Evolutionary conservation across 2,113 vertebrate genomes (phyloP).

Genomic region (Emydura subglobosa): DNA sequence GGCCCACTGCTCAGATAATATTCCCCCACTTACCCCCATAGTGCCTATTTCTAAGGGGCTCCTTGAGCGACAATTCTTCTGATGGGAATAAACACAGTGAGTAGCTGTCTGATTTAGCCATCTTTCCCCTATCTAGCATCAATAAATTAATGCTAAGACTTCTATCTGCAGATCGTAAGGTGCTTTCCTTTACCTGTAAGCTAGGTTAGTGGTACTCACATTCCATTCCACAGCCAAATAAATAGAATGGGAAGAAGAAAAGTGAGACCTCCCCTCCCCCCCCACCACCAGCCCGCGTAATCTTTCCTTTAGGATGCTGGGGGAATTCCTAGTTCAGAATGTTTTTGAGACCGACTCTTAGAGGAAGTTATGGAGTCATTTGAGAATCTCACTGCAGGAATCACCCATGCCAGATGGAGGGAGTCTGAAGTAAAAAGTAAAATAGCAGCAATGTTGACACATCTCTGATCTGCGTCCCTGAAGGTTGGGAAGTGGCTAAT

Average conservation of each 20-base stretch:
- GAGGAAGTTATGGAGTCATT: neutral
- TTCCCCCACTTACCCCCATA: accelerated
- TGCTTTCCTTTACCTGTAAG: neutral
- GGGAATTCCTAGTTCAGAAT: neutral
- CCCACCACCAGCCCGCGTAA: accelerated
- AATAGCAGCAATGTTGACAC: neutral
- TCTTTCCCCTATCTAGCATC: neutral
- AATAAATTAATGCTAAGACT: neutral
- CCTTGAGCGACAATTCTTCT: neutral
- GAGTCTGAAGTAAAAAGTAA: neutral
- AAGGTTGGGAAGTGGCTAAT: neutral
- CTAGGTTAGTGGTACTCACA: neutral
- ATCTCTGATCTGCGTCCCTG: accelerated
- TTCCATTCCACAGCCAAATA: neutral
- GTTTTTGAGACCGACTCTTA: neutral
- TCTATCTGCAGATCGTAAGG: accelerated
- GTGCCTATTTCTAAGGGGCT: neutral
- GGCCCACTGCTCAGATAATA: neutral
- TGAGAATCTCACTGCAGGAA: neutral
- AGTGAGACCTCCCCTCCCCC: neutral
- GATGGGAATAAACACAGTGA: neutral
- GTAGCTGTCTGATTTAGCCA: neutral
- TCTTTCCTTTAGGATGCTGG: neutral
- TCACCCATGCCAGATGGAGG: neutral
- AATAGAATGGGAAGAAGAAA: neutral